A percentile compares a stretch with the other conserved stretches of the same genome.
Conservation (phyloP, 2,888 invertebrate species). For the Buathra laborator region DNA sequence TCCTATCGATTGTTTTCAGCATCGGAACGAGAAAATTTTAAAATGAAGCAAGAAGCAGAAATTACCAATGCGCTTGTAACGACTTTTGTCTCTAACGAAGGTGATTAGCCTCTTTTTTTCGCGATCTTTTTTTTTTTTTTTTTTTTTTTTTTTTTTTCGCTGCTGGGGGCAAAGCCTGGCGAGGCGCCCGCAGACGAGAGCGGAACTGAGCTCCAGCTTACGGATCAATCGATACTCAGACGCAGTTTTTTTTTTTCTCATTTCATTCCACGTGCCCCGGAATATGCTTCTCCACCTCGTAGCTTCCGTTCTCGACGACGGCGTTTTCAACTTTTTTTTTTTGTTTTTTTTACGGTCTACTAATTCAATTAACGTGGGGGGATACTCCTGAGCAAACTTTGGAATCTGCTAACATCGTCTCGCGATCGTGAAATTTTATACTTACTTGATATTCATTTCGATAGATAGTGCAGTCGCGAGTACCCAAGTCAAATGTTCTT, state of each 20-base stretch:
- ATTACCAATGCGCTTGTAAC: constrained; percentile 16
- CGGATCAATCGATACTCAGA: constrained; percentile 56
- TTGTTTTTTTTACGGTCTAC: background rate
- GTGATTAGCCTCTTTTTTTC: background rate
- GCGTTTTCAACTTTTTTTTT: background rate
- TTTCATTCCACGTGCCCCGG: constrained; percentile 15
- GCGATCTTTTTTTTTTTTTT: background rate
- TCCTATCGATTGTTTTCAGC: background rate
- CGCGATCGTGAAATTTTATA: background rate
- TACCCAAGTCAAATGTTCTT: background rate
- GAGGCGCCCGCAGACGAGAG: constrained; percentile 2
- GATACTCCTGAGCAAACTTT: background rate
- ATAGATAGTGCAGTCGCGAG: background rate
- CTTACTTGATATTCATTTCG: background rate
- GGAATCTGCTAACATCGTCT: background rate
- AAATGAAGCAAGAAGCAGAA: background rate
- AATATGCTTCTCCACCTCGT: background rate
- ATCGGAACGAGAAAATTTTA: background rate
- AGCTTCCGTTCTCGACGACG: background rate
- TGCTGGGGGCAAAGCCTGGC: background rate
- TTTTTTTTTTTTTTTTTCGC: background rate
- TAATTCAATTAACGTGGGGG: constrained; percentile 19
- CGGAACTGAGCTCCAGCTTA: constrained; percentile 20
- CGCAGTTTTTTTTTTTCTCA: constrained; percentile 31
- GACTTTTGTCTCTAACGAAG: background rate